Conservation (phyloP, 1,140 invertebrate genomes). For the Halesus radiatus region DNA sequence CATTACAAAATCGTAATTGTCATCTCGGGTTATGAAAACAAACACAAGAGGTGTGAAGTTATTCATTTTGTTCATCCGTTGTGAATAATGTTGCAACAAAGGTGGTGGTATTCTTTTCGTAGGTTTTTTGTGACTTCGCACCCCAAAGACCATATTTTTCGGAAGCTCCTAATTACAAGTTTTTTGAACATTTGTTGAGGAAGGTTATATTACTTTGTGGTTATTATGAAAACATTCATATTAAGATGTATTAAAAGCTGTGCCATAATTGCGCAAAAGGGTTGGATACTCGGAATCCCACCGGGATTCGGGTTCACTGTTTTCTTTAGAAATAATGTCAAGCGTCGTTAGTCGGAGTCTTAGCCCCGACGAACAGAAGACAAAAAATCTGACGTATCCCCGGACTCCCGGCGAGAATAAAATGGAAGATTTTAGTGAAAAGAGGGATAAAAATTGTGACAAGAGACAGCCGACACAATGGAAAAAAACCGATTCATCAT, state of each 20-base stretch:
- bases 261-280: background rate
- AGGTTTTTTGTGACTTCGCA: background rate
- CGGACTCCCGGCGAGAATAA: conserved; percentile 28
- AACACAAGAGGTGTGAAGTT: conserved; percentile 11
- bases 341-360: conserved; percentile 10
- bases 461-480: conserved; percentile 51
- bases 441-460: conserved; percentile 45
- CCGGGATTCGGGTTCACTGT: background rate
- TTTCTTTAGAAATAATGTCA: background rate
- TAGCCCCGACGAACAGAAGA: background rate
- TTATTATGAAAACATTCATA: conserved; percentile 1
- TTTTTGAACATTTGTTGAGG: background rate
- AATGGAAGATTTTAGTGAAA: conserved; percentile 27
- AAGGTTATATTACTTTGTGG: background rate
- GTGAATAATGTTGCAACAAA: conserved; percentile 19
- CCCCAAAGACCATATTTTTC: background rate
- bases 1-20: conserved; percentile 1
- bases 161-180: conserved; percentile 19
- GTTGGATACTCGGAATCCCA: background rate
- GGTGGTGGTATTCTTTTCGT: background rate
- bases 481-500: conserved; percentile 50
- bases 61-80: conserved; percentile 4
- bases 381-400: conserved; percentile 28
- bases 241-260: conserved; percentile 6
- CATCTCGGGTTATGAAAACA: conserved; percentile 8